Base-by-base conservation (phyloP, 2,888 invertebrate species). In the Petrolisthes manimaculis region DNA sequence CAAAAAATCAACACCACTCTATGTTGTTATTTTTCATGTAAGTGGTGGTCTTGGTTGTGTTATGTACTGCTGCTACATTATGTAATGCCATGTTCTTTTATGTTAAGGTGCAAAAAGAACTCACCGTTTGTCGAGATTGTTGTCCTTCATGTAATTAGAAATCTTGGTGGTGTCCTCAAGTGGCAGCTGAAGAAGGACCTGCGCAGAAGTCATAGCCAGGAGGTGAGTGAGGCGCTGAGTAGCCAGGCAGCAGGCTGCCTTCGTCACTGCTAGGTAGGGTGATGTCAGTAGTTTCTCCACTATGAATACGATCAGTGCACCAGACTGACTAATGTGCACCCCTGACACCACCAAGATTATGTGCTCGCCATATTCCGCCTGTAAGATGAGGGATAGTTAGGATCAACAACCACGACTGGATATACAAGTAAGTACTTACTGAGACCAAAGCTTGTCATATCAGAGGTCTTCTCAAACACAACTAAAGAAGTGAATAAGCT, bases 181-280 rank as follows among this genome's bases (percentile, higher is more conserved):
- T 0, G 95, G 93, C 18, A 97, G 92, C 92, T 96, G 96, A 21
- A 93, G 93, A 71, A 93, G 93, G 8, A 95, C 95, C 74, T 95
- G 94, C 9, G 95, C 95, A 0, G 93, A 92, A 0, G 94, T 93
- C 92, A 95, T 95, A 37, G 79, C 83, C n/a, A 89, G 79, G 56
- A 89, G 75, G 37, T 78, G 88, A 8, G 81, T 84, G 95, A 75
- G 96, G 94, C 51, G 93, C 92, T 84, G 89, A 92, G 95, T 95
- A 0, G 96, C 96, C 86, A 97, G 94, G 92, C 95, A 95, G n/a
- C 95, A 95, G 85, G 96, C 96, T 92, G 95, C 93, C 91, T 96
- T 94, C 0, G 95, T 94, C 53, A 96, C 92, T 0, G 96, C 95
- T 56, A 96, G 94, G 89, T 96, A 95, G 53, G 95, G 95, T 79